Base-by-base conservation (phyloP, 2,113 vertebrate species). In the Poicephalus meyeri region DNA sequence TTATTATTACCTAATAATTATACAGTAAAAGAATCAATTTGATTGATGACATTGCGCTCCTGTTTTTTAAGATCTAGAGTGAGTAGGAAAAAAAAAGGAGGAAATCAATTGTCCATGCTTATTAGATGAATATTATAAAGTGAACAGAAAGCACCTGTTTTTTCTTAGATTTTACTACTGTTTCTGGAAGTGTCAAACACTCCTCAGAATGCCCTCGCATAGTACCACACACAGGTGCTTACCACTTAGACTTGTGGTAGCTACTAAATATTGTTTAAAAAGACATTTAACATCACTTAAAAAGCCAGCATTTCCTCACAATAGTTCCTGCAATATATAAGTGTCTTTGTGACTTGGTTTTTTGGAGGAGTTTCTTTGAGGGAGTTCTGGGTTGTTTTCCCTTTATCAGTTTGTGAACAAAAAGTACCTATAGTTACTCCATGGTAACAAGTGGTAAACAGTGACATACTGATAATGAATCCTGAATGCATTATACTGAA, bases 201-300 rank as follows among this genome's bases (percentile, higher is more conserved):
- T 33, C 6, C 21, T 53, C 20, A 28, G 31, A 33, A 25, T 42
- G 6, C 4, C 8, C 21, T 9, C 1, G 0, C 23, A 39, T 11
- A 65, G 15, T 6, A 53, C 5, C 13, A 55, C 23, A 33, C 6
- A 8, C 0, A 6, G 5, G 8, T 7, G 33, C 13, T 17, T 20
- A 19, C 35, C 55, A 6, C 20, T 35, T 2, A 33, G 29, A 35
- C 16, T 60, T 71, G 12, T 53, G 7, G 13, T 21, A 69, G 23
- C 23, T 68, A 25, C 13, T 76, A 90, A 81, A 50, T 42, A 37
- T 8, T 49, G 15, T 35, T 88, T 69, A 10, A 83, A 79, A 82
- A 55, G 16, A 19, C 17, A 52, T 37, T 86, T 92, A 58, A 20
- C 8, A 23, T 33, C 37, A 16, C 8, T 66, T 88, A 25, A 73